Conservation (phyloP, 2,888 invertebrate species). For the Cyaniris semiargus region DNA sequence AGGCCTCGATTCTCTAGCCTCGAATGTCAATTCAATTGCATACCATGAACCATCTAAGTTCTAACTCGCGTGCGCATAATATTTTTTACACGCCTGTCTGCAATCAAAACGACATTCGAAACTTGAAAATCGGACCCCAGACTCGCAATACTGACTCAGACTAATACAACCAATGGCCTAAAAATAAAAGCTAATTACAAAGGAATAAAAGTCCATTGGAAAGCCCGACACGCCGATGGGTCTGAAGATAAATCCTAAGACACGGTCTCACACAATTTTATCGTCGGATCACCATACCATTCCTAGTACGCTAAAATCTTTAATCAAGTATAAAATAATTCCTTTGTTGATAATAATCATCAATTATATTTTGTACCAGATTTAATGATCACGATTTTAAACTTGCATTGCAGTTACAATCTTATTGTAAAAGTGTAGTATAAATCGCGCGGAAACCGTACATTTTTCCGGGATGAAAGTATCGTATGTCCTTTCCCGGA, state of each 20-base stretch:
- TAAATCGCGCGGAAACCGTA: too few relatives aligned
- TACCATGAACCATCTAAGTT: too few relatives aligned
- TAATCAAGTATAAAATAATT: slow-evolving; percentile 26
- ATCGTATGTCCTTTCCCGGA: too few relatives aligned
- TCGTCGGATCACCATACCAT: slow-evolving; percentile 20
- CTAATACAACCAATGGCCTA: slow-evolving; percentile 1
- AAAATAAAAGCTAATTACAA: slow-evolving; percentile 30
- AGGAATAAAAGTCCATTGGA: slow-evolving; percentile 28
- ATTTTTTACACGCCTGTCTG: too few relatives aligned
- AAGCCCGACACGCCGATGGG: slow-evolving; percentile 21
- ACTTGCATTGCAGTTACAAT: neutral
- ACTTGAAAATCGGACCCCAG: neutral
- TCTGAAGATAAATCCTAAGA: slow-evolving; percentile 17
- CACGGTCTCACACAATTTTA: slow-evolving; percentile 29
- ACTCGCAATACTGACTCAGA: neutral
- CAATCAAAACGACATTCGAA: too few relatives aligned
- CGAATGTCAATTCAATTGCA: too few relatives aligned
- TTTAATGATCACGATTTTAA: neutral
- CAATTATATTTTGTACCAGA: slow-evolving; percentile 5
- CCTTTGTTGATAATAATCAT: slow-evolving; percentile 5
- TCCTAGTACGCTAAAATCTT: slow-evolving; percentile 24
- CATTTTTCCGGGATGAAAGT: too few relatives aligned
- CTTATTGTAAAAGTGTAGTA: neutral
- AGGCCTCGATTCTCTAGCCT: too few relatives aligned
- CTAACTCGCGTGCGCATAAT: too few relatives aligned